Base-by-base conservation (phyloP, 2,113 vertebrate species). In the Callorhinus ursinus region DNA sequence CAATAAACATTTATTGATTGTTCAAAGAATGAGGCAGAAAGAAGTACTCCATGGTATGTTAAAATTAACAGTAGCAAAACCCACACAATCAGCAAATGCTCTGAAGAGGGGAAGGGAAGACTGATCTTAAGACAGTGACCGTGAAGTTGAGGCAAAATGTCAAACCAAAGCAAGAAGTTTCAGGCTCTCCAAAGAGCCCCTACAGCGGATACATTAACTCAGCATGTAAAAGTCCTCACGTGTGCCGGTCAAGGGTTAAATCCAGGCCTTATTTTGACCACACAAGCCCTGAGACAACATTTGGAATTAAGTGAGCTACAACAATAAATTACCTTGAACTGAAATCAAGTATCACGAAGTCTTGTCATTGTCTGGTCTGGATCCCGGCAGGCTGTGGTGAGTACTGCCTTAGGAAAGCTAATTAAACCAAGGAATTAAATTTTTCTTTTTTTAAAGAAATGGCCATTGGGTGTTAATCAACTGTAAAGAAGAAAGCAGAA, bases 391-490 rank as follows among this genome's bases (percentile, higher is more conserved):
- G 80, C 91, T 93, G n/a, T 96, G 76, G 91, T 97, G 97, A 97
- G 98, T 88, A 90, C 65, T 91, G 72, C 1, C 22, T 97, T 97
- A 91, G 92, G 26, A 4, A 98, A 98, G 97, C 97, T 98, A 98
- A 98, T 98, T 97, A 98, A 98, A 97, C 91, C 69, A 53, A 96
- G 97, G 87, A 97, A 88, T 95, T 97, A 97, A 98, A 96, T 97
- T 98, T 97, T 93, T 96, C 71, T 71, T 98, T 96, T 98, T 90
- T 84, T 72, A 90, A 96, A 96, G 96, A 96, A 97, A 94, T 83
- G 93, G 91, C 93, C 89, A 67, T 98, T 97, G 97, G 80, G 90
- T 98, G 92, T 95, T 98, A 93, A 19, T 71, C 97, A 97, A 84
- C 92, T 97, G 74, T 98, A 89, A 95, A 96, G 83, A 51, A 97